These are phyloP conservation scores for Pogona vitticeps DNA, from an alignment of 2,113 vertebrate genomes.

Conservation along the genomic window DNA sequence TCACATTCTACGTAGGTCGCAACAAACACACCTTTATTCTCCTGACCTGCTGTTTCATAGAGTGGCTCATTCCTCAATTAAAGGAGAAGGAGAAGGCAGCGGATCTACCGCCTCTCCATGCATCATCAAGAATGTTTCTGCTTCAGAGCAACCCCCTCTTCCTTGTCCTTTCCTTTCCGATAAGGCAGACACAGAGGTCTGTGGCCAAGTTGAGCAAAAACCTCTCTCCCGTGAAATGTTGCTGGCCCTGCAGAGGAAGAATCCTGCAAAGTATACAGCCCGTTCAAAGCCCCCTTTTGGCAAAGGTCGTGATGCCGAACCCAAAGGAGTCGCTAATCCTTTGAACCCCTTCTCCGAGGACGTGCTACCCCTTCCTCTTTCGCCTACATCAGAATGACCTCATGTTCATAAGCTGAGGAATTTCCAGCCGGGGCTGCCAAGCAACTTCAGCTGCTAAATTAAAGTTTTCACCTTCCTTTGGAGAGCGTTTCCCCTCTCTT, in stretches of 20 bases:
- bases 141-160: no score
- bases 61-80: no score
- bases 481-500: neutral
- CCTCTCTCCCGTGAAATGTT: neutral
- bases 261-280: no score
- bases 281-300: neutral
- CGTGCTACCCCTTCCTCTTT: conserved; percentile 61
- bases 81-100: no score
- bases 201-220: no score
- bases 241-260: neutral
- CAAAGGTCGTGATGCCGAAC: neutral
- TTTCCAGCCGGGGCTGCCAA: conserved; percentile 59
- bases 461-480: conserved; percentile 36
- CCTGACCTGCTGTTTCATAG: no score
- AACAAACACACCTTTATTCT: no score
- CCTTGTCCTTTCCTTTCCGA: no score
- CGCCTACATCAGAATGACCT: conserved; percentile 66
- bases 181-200: no score
- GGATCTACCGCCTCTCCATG: no score
- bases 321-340: neutral
- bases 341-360: conserved; percentile 54
- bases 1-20: no score
- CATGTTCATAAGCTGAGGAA: conserved; percentile 51
- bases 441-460: conserved; percentile 29
- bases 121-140: no score